Evolutionary conservation across 2,113 vertebrate species (phyloP), one percentile per base, ranked within the genome.

Genomic region (Sarotherodon lohbergeri): DNA sequence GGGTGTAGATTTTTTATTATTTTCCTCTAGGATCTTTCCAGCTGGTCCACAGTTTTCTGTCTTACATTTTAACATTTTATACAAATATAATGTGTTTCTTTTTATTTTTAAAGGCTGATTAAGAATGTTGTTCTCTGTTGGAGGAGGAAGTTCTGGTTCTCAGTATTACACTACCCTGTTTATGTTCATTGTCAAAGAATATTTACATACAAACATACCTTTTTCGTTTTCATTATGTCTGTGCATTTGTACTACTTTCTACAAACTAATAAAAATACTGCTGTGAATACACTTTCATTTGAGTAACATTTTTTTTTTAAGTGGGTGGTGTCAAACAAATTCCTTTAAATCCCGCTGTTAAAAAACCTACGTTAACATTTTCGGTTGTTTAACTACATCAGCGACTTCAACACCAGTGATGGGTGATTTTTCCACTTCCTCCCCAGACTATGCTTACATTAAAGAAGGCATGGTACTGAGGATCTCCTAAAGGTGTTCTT

Each of bases 251-350:
- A 85, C 81, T 56, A 59, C 91, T 92, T 94, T 92, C 85, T 91
- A 93, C 82, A 81, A 91, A 76, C 43, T 7, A 93, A 94, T 94
- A 92, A 91, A 92, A 93, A 36, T 24, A 84, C 80, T 50, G 46
- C 68, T 83, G 29, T 88, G 16, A 83, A 84, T 13, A 81, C 13
- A 3, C 55, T 52, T 90, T 81, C 3, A 32, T 80, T n/a, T 59
- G 57, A 81, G 29, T 10, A 9, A 27, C 17, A 10, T 71, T 41
- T 52, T 10, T 52, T 24, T 29, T 71, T 50, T 11, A 6, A 22
- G 11, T 48, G 24, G 71, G 14, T 48, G 24, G 43, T 48, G 24
- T 76, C 29, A 76, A 48, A 29, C 43, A 29, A 48, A 76, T 48
- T 73, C 14, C 68, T 73, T 43, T 73, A 73, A 73, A 73, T 73